Conservation (phyloP, 1,140 invertebrate genomes). For the Geopemphigus sp. region DNA sequence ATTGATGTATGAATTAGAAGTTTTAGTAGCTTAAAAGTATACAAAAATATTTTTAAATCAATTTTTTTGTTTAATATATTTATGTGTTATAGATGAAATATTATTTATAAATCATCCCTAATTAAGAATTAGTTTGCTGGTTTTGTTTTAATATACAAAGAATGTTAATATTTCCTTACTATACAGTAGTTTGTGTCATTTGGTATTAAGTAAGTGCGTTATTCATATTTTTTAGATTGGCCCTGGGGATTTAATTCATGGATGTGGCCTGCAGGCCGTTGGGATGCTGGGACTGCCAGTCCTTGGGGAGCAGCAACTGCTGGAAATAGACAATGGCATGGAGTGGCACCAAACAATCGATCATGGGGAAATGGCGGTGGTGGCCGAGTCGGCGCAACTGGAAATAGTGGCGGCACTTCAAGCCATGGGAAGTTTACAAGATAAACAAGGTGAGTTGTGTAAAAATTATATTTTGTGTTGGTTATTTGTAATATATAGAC, state of each 20-base stretch:
- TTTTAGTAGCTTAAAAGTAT: slow-evolving; percentile 5
- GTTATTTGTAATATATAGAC: no score
- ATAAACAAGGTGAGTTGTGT: slow-evolving; percentile 27
- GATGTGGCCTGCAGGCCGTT: slow-evolving; percentile 41
- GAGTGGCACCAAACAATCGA: slow-evolving; percentile 30
- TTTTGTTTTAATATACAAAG: neutral
- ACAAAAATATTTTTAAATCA: neutral
- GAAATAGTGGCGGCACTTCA: slow-evolving; percentile 44
- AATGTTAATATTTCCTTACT: neutral
- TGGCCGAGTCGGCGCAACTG: slow-evolving; percentile 45
- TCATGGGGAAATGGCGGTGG: slow-evolving; percentile 31
- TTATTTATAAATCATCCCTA: neutral
- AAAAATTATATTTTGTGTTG: no score
- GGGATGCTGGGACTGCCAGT: slow-evolving; percentile 24
- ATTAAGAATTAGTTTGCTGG: neutral
- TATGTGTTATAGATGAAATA: neutral
- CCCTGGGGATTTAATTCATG: slow-evolving; percentile 44
- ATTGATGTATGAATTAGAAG: neutral
- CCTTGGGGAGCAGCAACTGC: slow-evolving; percentile 29
- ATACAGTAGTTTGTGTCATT: neutral
- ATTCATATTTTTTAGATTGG: slow-evolving; percentile 33
- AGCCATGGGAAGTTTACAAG: slow-evolving; percentile 45
- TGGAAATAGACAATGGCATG: slow-evolving; percentile 40
- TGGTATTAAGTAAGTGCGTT: neutral
- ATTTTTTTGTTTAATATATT: neutral